Evolutionary conservation across 2,797 vertebrate genomes (phyloP).

Genomic region (Aplochiton taeniatus): DNA sequence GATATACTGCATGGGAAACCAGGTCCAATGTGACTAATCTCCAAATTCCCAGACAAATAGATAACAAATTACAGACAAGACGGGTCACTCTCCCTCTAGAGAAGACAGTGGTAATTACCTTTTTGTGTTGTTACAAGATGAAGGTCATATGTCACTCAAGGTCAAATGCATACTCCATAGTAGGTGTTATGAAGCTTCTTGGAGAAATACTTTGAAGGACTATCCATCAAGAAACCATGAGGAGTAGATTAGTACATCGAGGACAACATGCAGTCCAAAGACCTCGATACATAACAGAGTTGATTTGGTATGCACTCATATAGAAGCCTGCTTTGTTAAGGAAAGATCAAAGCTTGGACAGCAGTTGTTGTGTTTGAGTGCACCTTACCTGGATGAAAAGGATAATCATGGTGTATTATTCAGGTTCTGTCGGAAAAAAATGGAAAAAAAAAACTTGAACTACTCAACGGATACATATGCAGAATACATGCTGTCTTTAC

Average conservation of each 20-base stretch:
- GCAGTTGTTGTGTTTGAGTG: slow-evolving; percentile 56
- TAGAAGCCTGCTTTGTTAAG: slow-evolving; percentile 39
- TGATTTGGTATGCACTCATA: neutral
- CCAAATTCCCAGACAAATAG: slow-evolving; percentile 67
- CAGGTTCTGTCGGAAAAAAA: slow-evolving; percentile 28
- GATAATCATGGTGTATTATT: slow-evolving; percentile 36
- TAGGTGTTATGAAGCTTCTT: slow-evolving; percentile 27
- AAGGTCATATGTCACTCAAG: slow-evolving; percentile 31
- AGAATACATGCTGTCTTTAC: neutral
- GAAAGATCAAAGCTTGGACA: slow-evolving; percentile 53
- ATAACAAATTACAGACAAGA: slow-evolving; percentile 40
- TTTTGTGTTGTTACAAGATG: slow-evolving; percentile 22
- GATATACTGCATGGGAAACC: slow-evolving; percentile 57
- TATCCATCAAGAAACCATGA: slow-evolving; percentile 11
- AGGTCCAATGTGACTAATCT: slow-evolving; percentile 64
- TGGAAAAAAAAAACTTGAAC: too few species aligned
- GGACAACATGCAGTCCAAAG: slow-evolving; percentile 30
- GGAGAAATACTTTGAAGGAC: slow-evolving; percentile 24
- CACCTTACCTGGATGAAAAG: slow-evolving; percentile 63
- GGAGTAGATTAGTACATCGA: slow-evolving; percentile 26
- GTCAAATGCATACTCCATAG: slow-evolving; percentile 21
- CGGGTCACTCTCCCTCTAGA: slow-evolving; percentile 13
- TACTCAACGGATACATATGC: too few species aligned
- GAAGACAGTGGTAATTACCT: slow-evolving; percentile 38
- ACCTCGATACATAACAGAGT: slow-evolving; percentile 49